These are phyloP conservation scores for Spondyliosoma cantharus DNA, from an alignment of 2,797 vertebrate species.

Conservation along the genomic window DNA sequence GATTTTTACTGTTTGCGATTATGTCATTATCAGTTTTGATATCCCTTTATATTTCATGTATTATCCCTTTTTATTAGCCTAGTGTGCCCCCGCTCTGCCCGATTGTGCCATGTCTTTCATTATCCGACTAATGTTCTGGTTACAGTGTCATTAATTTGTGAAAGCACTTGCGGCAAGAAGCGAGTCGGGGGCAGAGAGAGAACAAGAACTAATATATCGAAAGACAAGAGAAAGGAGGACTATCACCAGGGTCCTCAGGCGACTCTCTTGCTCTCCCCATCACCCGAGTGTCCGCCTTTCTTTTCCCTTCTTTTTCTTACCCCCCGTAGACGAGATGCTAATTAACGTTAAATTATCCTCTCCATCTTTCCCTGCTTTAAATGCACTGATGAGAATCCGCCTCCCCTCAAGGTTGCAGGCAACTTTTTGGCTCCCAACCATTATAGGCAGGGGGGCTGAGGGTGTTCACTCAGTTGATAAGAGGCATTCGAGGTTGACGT, in stretches of 20 bases:
- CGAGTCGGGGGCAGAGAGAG: conserved; percentile 54
- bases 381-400: conserved; percentile 56
- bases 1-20: conserved; percentile 36
- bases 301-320: conserved; percentile 42
- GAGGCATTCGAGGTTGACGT: conserved; percentile 37
- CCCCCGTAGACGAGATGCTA: conserved; percentile 71
- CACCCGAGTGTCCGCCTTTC: conserved; percentile 44
- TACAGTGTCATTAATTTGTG: conserved; percentile 78
- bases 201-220: conserved; percentile 68
- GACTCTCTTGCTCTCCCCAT: conserved; percentile 38
- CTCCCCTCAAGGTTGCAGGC: conserved; percentile 57
- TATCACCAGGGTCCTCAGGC: conserved; percentile 64
- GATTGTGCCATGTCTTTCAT: conserved; percentile 70
- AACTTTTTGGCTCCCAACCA: conserved; percentile 22
- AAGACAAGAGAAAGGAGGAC: conserved; percentile 67
- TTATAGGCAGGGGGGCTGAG: conserved; percentile 8
- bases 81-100: conserved; percentile 49
- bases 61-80: conserved; percentile 58
- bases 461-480: conserved; percentile 45
- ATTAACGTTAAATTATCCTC: conserved; percentile 74
- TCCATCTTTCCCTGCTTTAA: conserved; percentile 59
- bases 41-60: conserved; percentile 37
- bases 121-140: conserved; percentile 76
- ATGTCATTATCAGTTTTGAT: conserved; percentile 47
- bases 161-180: conserved; percentile 68